Base-by-base conservation (phyloP, 2,113 vertebrate genomes). In the Danionella cerebrum region DNA sequence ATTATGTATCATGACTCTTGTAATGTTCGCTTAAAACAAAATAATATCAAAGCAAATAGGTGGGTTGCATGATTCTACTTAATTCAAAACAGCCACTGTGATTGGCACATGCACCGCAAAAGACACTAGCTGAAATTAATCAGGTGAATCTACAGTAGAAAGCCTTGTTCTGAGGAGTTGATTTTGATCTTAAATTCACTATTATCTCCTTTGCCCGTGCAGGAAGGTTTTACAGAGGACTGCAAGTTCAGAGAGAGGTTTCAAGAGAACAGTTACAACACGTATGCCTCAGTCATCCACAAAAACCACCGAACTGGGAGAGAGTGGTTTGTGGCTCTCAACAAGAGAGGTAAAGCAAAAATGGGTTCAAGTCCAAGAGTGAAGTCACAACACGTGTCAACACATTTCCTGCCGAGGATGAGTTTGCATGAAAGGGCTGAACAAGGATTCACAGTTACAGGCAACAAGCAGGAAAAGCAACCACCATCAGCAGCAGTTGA, bases 211-310 rank as follows among this genome's bases (percentile, higher is more conserved):
- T 47, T 64, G 62, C 44, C 52, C 67, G 36, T 18, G 13, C 68
- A 96, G 93, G 86, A 90, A 31, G 83, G 45, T 48, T 98, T 98
- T 85, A 89, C 92, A 0, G 91, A 91, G 0, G 95, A 98, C 76
- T 98, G 95, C 79, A 93, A 92, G 59, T 98, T 98, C 85, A 90
- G 92, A 68, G 96, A 98, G 73, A 84, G 95, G 13, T 98, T 98
- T 84, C 95, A 98, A 81, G 95, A 98, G 85, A 98, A 98, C 90
- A 95, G 95, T 83, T 98, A 98, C 80, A 98, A 98, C 83, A 98
- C 96, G 0, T 98, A 98, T 0, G 91, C 95, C 62, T 98, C 96
- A 0, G 91, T 91, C 0, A 76, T 89, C 33, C 89, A 98, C 78
- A 85, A 79, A 79, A 94, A 90, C 78, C 90, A 83, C 0, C 81